These are phyloP conservation scores for Seladonia tumulorum DNA, from an alignment of 2,888 invertebrate genomes.

Conservation along the genomic window DNA sequence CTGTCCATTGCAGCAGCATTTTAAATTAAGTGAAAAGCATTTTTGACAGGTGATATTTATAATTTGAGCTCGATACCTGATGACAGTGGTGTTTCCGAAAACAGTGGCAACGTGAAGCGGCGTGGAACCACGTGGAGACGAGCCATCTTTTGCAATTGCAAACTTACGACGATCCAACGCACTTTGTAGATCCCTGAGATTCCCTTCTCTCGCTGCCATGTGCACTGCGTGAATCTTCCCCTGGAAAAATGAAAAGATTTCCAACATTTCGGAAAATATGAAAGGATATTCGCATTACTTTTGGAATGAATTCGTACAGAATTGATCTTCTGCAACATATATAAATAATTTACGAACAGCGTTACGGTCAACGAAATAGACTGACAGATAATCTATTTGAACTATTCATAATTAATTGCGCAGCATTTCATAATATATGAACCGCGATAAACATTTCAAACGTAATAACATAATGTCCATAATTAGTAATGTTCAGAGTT, in stretches of 20 bases:
- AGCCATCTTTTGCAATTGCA: constrained; percentile 93
- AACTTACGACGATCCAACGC: constrained; percentile 95
- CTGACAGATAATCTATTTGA: background rate
- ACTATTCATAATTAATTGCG: background rate
- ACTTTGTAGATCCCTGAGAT: constrained; percentile 92
- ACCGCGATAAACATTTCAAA: background rate
- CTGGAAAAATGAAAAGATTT: constrained; percentile 84
- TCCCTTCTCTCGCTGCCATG: constrained; percentile 93
- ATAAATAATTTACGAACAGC: background rate
- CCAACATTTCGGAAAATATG: background rate
- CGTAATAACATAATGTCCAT: background rate
- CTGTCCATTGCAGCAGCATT: background rate
- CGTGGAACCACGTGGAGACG: constrained; percentile 93
- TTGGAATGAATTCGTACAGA: background rate
- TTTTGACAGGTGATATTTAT: background rate
- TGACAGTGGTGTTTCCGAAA: constrained; percentile 90
- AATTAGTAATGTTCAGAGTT: background rate
- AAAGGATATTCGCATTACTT: background rate
- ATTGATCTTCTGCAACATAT: background rate
- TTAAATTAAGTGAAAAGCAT: background rate
- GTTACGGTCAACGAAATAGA: background rate
- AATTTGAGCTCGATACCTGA: constrained; percentile 73
- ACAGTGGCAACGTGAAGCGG: constrained; percentile 94
- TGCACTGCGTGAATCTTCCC: constrained; percentile 96
- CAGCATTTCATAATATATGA: background rate